Evolutionary conservation across 2,888 invertebrate species (phyloP), one percentile per base, ranked within the genome.

Genomic region (Cerastis rubricosa): DNA sequence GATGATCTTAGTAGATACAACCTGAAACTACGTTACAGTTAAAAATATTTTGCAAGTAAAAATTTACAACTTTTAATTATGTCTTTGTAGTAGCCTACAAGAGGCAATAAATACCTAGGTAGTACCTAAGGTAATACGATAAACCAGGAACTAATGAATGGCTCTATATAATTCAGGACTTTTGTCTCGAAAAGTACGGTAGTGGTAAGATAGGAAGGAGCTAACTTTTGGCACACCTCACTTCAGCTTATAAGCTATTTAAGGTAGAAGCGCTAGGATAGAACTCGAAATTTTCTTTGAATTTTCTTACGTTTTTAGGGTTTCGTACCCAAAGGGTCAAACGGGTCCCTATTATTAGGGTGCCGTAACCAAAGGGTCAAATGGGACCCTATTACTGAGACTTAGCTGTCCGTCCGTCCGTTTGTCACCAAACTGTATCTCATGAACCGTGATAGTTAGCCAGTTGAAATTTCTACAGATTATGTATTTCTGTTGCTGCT

Each of bases 181-280:
- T 70, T 61, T 54, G 65, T 79, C 54, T 22, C 29, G 35, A 22
- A 74, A 47, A 57, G 51, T 66, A 45, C n/a, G 43, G 22, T 40
- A 17, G n/a, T 59, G 69, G 49, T 47, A 40, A 75, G 80, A 66
- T 64, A 69, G 59, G 57, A 11, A 54, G 17, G 17, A 63, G 51
- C 25, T 67, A 81, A 67, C 59, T 81, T 78, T 35, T 67, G 66
- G 51, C 59, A 54, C 29, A 40, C 45, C 29, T 81, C 49, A 57
- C 14, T 67, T 51, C 67, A 68, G 57, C 67, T 73, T 70, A 66
- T 66, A 73, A 67, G 61, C 78, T 78, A 74, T 77, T 81, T 64
- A 64, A 81, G 54, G 7, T 25, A 25, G 25, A 25, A 57, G 25
- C 57, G 14, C 25, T 25, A 25, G 57, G 7, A 17, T 25, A 17